phyloP scores from a whole-genome alignment of 2,888 invertebrate species.

The Chaetogeoica ovagalla region DNA sequence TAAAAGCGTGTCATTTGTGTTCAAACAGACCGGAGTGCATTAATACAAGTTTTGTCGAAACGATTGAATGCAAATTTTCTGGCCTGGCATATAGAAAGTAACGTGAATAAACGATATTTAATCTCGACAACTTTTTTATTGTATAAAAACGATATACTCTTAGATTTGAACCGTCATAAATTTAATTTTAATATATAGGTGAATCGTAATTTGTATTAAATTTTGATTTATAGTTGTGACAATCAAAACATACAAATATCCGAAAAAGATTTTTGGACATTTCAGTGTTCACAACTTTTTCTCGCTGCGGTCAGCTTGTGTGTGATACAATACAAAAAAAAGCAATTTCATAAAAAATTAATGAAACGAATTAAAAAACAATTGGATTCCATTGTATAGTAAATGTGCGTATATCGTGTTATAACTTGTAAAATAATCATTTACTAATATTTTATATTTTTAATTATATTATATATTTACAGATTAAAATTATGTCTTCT shows the following conservation, averaged over 20 bases:
- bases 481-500: conserved; percentile 36
- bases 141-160: too few relatives aligned
- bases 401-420: conserved; percentile 12
- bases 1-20: conserved; percentile 83
- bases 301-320: conserved; percentile 35
- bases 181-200: background rate
- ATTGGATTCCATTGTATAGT: conserved; percentile 44
- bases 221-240: conserved; percentile 18
- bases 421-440: background rate
- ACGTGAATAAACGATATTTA: background rate
- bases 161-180: too few relatives aligned
- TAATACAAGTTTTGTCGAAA: conserved; percentile 81
- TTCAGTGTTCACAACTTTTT: conserved; percentile 38
- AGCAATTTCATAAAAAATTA: conserved; percentile 38
- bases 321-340: conserved; percentile 43
- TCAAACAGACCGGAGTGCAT: conserved; percentile 78
- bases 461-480: background rate
- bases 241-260: background rate
- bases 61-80: conserved; percentile 73
- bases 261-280: conserved; percentile 42
- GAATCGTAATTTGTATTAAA: conserved; percentile 4
- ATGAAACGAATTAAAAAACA: conserved; percentile 44
- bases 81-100: conserved; percentile 78
- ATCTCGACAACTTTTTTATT: background rate
- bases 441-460: background rate